These are phyloP conservation scores for Mamestra brassicae DNA, from an alignment of 2,888 invertebrate genomes.

Conservation along the genomic window DNA sequence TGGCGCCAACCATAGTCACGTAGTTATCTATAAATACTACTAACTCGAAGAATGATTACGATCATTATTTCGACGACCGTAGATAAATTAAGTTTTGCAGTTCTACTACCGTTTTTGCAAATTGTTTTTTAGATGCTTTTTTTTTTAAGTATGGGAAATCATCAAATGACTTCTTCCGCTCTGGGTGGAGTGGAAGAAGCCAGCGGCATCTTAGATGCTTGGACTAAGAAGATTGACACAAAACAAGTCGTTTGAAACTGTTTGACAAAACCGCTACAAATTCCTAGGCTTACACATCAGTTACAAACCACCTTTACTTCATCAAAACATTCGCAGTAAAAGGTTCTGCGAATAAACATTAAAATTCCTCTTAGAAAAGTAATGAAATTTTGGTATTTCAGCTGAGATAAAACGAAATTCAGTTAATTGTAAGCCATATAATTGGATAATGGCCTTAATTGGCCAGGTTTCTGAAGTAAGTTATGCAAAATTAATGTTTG, in stretches of 20 bases:
- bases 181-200: too few relatives aligned
- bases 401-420: neutral
- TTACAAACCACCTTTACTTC: conserved; percentile 7
- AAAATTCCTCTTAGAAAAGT: conserved; percentile 9
- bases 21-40: neutral
- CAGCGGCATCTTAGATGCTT: too few relatives aligned
- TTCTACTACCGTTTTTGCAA: neutral
- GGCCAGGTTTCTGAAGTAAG: neutral
- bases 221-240: neutral
- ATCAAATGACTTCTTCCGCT: too few relatives aligned
- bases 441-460: conserved; percentile 13
- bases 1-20: too few relatives aligned
- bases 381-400: conserved; percentile 10
- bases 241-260: neutral
- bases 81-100: neutral
- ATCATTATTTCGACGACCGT: neutral
- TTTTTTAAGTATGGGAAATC: too few relatives aligned
- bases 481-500: conserved; percentile 1
- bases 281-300: neutral
- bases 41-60: neutral
- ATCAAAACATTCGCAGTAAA: neutral
- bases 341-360: conserved; percentile 17
- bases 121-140: too few relatives aligned
- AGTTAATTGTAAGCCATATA: conserved; percentile 3
- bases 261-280: neutral